Evolutionary conservation across 2,888 invertebrate genomes (phyloP).

Genomic region (Mamestra brassicae): DNA sequence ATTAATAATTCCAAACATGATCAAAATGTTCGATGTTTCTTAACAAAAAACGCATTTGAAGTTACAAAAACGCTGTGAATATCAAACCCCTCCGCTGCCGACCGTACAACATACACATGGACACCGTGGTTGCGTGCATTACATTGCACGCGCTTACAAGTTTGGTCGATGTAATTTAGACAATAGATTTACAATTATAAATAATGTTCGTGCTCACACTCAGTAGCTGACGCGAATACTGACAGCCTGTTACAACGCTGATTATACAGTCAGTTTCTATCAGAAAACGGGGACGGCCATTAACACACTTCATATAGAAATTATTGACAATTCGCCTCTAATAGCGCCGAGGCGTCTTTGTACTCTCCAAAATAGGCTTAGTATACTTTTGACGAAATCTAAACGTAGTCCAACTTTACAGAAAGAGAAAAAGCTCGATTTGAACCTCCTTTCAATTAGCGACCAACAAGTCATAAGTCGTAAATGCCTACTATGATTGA

Average conservation of each 20-base stretch:
- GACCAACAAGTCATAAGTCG: not conserved
- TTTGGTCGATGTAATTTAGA: too few species aligned
- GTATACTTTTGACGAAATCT: not conserved
- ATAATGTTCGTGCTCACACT: not conserved
- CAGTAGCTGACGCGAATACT: not conserved
- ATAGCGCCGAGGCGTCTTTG: not conserved
- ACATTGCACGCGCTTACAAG: too few species aligned
- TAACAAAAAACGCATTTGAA: too few species aligned
- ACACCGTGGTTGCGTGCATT: too few species aligned
- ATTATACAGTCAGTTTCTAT: not conserved
- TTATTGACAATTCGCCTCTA: not conserved
- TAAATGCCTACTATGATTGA: not conserved
- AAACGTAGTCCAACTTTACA: not conserved
- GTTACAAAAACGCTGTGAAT: too few species aligned
- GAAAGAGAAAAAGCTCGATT: not conserved
- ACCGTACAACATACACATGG: too few species aligned
- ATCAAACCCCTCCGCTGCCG: too few species aligned
- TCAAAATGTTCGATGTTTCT: too few species aligned
- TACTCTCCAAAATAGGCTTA: not conserved
- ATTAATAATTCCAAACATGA: too few species aligned
- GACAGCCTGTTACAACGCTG: not conserved
- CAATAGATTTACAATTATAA: too few species aligned
- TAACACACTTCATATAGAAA: not conserved
- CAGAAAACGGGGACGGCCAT: not conserved
- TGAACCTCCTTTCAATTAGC: not conserved